These are phyloP conservation scores for Nematopogon swammerdamellus DNA, from an alignment of 2,888 invertebrate species.

Conservation along the genomic window DNA sequence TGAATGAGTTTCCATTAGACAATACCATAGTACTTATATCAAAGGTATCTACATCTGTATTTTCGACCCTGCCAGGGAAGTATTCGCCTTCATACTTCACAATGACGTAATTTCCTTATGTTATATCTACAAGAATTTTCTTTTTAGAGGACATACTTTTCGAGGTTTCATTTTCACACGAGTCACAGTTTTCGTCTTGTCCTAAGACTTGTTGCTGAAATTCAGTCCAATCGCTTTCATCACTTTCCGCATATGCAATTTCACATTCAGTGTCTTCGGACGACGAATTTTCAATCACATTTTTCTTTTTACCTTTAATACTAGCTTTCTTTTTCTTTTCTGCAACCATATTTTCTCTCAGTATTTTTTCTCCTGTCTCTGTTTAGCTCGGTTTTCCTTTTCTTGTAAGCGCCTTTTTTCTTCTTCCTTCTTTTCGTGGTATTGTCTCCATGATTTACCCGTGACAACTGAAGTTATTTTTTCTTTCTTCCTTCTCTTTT, in stretches of 20 bases:
- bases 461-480: slow-evolving; percentile 3
- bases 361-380: slow-evolving; percentile 3
- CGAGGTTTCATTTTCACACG: no score
- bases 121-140: no score
- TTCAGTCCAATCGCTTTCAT: background rate
- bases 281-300: background rate
- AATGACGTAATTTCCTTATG: no score
- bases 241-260: background rate
- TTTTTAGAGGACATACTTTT: no score
- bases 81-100: no score
- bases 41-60: background rate
- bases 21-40: slow-evolving; percentile 3
- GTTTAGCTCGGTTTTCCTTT: slow-evolving; percentile 3
- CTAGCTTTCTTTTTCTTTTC: background rate
- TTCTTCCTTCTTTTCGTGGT: slow-evolving; percentile 1
- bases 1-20: slow-evolving; percentile 1
- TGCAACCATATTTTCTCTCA: background rate
- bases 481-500: slow-evolving; percentile 2
- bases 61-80: background rate
- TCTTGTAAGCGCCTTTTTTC: slow-evolving; percentile 1
- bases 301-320: background rate
- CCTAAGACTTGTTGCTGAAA: no score
- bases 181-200: no score
- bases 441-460: slow-evolving; percentile 1
- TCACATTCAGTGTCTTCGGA: background rate